phyloP scores from a whole-genome alignment of 2,113 vertebrate species.

The human (Homo sapiens) region DNA sequence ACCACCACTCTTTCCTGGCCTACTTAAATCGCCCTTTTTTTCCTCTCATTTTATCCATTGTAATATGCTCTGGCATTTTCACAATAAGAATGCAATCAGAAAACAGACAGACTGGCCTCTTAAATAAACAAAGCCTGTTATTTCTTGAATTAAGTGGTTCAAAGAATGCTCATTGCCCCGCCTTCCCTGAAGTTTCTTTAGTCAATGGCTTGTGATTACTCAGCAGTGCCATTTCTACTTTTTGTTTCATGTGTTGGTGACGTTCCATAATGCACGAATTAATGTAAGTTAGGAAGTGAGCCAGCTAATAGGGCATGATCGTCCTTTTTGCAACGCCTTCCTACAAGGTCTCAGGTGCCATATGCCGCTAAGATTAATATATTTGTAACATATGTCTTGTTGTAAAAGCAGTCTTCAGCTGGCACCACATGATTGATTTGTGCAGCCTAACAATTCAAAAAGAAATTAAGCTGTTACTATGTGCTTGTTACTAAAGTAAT shows the following conservation, averaged over 20 bases:
- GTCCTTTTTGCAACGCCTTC: neutral
- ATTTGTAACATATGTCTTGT: neutral
- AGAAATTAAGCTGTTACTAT: neutral
- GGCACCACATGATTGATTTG: neutral
- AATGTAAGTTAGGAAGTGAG: neutral
- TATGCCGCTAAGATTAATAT: neutral
- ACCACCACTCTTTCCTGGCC: conserved; percentile 18
- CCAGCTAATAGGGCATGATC: neutral
- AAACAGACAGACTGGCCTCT: conserved; percentile 52
- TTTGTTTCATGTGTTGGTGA: conserved; percentile 1
- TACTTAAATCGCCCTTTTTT: conserved; percentile 20
- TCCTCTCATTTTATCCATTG: conserved; percentile 39
- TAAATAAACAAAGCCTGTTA: conserved; percentile 60
- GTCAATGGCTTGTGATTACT: conserved; percentile 15
- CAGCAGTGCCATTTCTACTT: conserved; percentile 31
- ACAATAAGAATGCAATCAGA: conserved; percentile 54
- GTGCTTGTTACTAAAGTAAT: conserved; percentile 21
- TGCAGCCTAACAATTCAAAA: conserved; percentile 32
- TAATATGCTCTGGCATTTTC: conserved; percentile 55
- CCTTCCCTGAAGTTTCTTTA: conserved; percentile 5
- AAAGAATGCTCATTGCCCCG: conserved; percentile 1
- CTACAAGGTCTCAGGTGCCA: neutral
- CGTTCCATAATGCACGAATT: neutral
- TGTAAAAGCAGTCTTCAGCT: conserved; percentile 3
- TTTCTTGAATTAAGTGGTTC: conserved; percentile 57